Evolutionary conservation across 2,797 vertebrate species (phyloP), one percentile per base, ranked within the genome.

Genomic region (Acanthurus leucopareius): DNA sequence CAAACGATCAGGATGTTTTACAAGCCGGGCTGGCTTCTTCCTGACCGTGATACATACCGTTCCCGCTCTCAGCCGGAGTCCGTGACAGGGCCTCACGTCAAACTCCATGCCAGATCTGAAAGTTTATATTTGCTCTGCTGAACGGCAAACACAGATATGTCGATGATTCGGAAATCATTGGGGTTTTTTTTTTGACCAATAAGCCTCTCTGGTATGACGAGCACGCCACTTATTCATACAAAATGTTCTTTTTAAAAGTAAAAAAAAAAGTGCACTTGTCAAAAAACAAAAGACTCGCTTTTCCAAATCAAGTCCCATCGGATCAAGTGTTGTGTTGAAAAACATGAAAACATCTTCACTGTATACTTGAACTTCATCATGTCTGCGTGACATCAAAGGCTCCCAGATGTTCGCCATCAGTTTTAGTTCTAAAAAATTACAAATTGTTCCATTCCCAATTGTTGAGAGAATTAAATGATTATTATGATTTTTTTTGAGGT

Each of bases 1-100:
- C 89, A 28, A 87, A 89, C 87, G 62, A 77, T 87, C 67, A 74
- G 68, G 75, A 78, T 82, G 86, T 89, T 92, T 91, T 89, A 87
- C 80, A 80, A 85, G 86, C 77, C 60, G 75, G 76, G 61, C 82
- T 52, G 28, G 67, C 38, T 73, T 73, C 64, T 69, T 65, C 74
- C 69, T 85, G 75, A 78, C 70, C 38, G 19, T 69, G 56, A 87
- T 83, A 48, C 75, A 75, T 83, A 77, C 83, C 53, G 13, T 88
- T 91, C 73, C 65, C 62, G 73, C 62, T 68, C 69, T 13, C 28
- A 28, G 58, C 54, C 56, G 75, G 52, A 7, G 67, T 73, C 79
- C 52, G 38, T 64, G 40, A 71, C 49, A 38, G 75, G 78, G 82
- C 69, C 71, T 82, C 65, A 71, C 38, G 74, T 86, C 68, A 67